A percentile compares a stretch with the other conserved stretches of the same genome.
Evolutionary conservation across 2,797 vertebrate species (phyloP).

Genomic region (Acrossocheilus wenchowensis): DNA sequence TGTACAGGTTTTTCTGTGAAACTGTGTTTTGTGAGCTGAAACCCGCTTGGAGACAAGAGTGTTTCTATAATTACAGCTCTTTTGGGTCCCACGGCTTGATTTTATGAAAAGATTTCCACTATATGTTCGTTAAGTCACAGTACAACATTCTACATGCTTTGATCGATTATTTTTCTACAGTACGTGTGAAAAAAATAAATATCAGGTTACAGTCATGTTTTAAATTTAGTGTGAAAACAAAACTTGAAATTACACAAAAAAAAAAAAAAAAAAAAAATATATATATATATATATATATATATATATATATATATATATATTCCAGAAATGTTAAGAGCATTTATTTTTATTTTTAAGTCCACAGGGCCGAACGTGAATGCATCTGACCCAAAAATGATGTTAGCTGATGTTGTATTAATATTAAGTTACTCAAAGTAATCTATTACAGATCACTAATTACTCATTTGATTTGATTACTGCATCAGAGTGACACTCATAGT

Average conservation of each 20-base stretch:
- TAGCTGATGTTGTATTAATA: too few relatives aligned
- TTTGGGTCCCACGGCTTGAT: neutral
- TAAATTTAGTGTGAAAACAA: neutral
- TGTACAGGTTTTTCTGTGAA: slow-evolving; percentile 53
- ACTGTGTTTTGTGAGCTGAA: slow-evolving; percentile 21
- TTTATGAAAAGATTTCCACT: neutral
- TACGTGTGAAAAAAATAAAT: neutral
- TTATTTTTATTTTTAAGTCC: too few relatives aligned
- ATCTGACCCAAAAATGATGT: too few relatives aligned
- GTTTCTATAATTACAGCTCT: neutral
- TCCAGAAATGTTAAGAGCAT: too few relatives aligned
- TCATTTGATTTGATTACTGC: too few relatives aligned
- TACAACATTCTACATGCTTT: neutral
- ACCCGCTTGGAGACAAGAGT: neutral
- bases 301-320: too few relatives aligned
- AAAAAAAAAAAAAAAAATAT: too few relatives aligned
- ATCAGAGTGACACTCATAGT: too few relatives aligned
- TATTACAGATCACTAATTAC: too few relatives aligned
- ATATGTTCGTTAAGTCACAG: neutral
- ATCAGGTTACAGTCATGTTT: neutral
- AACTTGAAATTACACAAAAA: neutral
- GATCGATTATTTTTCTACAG: neutral
- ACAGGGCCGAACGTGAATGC: too few relatives aligned
- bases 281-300: too few relatives aligned
- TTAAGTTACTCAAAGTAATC: too few relatives aligned